phyloP scores from a whole-genome alignment of 2,113 vertebrate species.

The Oplegnathus fasciatus region DNA sequence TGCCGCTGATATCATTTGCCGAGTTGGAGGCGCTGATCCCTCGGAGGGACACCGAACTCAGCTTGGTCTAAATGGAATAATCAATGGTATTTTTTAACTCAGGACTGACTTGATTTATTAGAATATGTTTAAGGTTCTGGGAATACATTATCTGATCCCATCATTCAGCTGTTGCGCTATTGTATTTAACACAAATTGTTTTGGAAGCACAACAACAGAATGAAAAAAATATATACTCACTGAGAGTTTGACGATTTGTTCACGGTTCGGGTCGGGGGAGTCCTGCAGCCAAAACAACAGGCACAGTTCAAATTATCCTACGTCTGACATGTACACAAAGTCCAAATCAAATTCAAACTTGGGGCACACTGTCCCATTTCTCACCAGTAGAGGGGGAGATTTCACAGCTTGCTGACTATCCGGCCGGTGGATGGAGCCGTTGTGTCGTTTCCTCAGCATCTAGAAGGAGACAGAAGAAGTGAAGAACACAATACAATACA shows the following conservation, averaged over 20 bases:
- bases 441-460: slow-evolving; percentile 92
- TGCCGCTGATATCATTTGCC: slow-evolving; percentile 88
- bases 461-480: slow-evolving; percentile 57
- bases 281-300: slow-evolving; percentile 83
- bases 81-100: background rate
- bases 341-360: background rate
- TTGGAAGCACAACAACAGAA: background rate
- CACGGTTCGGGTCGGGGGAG: slow-evolving; percentile 91
- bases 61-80: slow-evolving; percentile 90
- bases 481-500: background rate
- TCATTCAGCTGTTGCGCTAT: background rate
- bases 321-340: background rate
- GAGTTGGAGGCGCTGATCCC: slow-evolving; percentile 95
- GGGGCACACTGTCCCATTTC: slow-evolving; percentile 24
- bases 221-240: slow-evolving; percentile 83
- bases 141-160: background rate
- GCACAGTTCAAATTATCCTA: background rate
- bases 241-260: slow-evolving; percentile 94
- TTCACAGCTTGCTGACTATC: slow-evolving; percentile 97
- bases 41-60: slow-evolving; percentile 94
- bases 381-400: slow-evolving; percentile 95
- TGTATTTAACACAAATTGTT: background rate
- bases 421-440: slow-evolving; percentile 88
- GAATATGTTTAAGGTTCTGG: background rate
- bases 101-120: background rate